These are phyloP conservation scores for Stichodactyla mertensii DNA, from an alignment of 64 coral and sea anemone species.

Conservation along the genomic window DNA sequence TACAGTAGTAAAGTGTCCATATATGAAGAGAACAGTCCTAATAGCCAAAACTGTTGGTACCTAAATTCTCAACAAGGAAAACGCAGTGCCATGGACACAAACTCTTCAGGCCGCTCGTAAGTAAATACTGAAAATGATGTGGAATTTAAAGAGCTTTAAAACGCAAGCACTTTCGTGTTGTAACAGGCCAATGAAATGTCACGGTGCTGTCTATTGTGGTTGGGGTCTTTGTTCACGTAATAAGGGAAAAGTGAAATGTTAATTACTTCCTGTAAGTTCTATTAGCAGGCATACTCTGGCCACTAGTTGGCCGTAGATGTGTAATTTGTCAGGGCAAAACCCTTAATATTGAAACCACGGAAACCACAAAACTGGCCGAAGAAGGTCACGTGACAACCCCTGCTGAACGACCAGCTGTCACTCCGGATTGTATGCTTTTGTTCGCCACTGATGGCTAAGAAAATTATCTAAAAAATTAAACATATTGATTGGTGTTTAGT, in stretches of 20 bases:
- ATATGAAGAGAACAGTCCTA: conserved; percentile 2
- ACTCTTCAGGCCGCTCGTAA: not conserved
- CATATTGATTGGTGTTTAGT: conserved; percentile 25
- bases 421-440: conserved; percentile 19
- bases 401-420: conserved; percentile 18
- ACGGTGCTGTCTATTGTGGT: conserved; percentile 55
- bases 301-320: not conserved
- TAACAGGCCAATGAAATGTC: conserved; percentile 4
- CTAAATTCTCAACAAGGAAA: conserved; percentile 15
- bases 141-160: conserved; percentile 13
- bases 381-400: conserved; percentile 22
- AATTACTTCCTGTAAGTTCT: conserved; percentile 80
- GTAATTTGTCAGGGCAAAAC: conserved; percentile 26
- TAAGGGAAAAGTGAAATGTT: conserved; percentile 96
- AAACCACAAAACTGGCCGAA: conserved; percentile 27
- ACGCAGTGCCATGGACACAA: conserved; percentile 15
- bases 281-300: conserved; percentile 8
- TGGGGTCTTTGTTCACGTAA: conserved; percentile 62
- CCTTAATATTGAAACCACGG: conserved; percentile 26
- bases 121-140: conserved; percentile 20
- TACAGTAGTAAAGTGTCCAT: not conserved
- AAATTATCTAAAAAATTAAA: conserved; percentile 7
- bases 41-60: not conserved
- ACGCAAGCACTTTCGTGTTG: not conserved
- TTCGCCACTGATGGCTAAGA: conserved; percentile 8